Evolutionary conservation across 2,797 vertebrate genomes (phyloP), one percentile per base, ranked within the genome.

Genomic region (Pelodytes ibericus): DNA sequence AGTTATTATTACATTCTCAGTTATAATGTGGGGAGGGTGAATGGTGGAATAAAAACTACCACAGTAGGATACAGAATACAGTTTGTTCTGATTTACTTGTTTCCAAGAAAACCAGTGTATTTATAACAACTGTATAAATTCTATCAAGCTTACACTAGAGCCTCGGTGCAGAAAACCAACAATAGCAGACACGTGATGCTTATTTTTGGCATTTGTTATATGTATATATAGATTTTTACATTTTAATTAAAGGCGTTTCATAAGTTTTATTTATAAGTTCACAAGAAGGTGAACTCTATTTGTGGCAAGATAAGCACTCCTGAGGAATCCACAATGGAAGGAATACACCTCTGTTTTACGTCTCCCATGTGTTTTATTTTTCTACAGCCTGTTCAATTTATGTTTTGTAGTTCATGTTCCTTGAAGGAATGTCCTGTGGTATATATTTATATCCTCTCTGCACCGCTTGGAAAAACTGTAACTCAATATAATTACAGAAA

Each of bases 381-480:
- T 63, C 7, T 76, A 29, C 24, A 30, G 30, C 16, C 30, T 41
- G 58, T 36, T 22, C 44, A 53, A 53, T 74, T 74, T 67, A 53
- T 75, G 66, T 63, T 69, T 69, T 69, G 58, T 68, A 57, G 39
- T 75, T 69, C 57, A 69, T 53, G 65, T 69, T 69, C 57, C 73
- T 62, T 61, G n/a, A 69, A 68, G 53, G 53, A 60, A 75, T 62
- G 58, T 65, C 41, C 41, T 62, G 57, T 51, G 44, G 29, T 75
- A 69, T 61, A 75, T 58, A 75, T 65, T 64, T 74, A 63, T 66
- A 61, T 68, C 65, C 13, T 51, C 20, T 66, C 22, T 30, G 30
- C 63, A 67, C 39, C 49, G 29, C 33, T 66, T 58, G 57, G 31
- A 49, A 75, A 41, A 29, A 56, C 20, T 39, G 41, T 61, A 69